Percentiles rank a stretch among this genome's conserved stretches.
Evolutionary conservation across 2,797 vertebrate species (phyloP).

Genomic region (Xerus rutilus): DNA sequence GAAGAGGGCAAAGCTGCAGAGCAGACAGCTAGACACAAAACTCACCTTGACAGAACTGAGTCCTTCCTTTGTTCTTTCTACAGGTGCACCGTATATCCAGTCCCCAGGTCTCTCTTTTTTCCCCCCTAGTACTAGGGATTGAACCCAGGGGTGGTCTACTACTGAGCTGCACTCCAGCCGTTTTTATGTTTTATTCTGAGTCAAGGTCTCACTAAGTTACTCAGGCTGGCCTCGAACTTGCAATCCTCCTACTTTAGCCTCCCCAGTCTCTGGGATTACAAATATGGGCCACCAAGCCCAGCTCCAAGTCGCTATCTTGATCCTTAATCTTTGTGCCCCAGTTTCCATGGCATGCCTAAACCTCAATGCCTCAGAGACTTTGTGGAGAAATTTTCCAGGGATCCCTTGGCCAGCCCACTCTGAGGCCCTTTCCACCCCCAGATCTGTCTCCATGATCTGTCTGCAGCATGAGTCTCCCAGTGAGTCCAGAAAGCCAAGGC

Average conservation of each 20-base stretch:
- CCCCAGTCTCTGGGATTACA: background rate
- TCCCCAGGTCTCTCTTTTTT: background rate
- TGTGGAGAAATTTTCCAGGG: background rate
- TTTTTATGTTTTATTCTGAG: background rate
- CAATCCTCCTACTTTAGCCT: background rate
- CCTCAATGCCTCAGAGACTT: background rate
- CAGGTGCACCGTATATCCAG: too few species aligned
- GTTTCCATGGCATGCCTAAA: background rate
- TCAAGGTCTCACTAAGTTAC: background rate
- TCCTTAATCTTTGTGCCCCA: background rate
- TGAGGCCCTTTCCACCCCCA: background rate
- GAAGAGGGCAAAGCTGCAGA: background rate
- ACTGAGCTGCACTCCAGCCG: background rate
- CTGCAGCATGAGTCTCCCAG: background rate
- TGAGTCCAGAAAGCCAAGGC: background rate
- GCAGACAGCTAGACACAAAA: background rate
- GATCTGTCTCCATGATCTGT: background rate
- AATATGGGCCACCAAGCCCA: background rate
- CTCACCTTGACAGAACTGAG: accelerated
- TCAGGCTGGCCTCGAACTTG: background rate
- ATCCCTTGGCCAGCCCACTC: background rate
- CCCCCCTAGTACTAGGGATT: background rate
- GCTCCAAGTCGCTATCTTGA: too few species aligned
- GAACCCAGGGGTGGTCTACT: background rate
- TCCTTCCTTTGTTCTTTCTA: background rate